Conservation (phyloP, 2,888 invertebrate species). For the Temnothorax unifasciatus region DNA sequence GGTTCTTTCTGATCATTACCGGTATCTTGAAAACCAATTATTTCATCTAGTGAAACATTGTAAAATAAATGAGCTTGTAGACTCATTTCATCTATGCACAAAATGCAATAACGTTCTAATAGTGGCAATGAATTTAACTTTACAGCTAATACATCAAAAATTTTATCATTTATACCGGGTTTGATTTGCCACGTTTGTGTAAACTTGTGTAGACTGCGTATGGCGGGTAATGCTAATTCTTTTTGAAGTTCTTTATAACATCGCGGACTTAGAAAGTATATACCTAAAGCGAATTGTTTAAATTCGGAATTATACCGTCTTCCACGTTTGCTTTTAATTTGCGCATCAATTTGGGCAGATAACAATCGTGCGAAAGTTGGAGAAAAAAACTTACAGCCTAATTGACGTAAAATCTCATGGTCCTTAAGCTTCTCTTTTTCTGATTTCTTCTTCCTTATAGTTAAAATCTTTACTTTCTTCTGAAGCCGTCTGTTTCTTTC, state of each 20-base stretch:
- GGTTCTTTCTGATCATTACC: too few relatives aligned
- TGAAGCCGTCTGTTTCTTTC: too few relatives aligned
- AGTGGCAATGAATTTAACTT: too few relatives aligned
- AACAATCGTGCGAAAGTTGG: background rate
- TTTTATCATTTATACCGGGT: too few relatives aligned
- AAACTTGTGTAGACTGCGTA: too few relatives aligned
- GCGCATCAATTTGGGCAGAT: background rate
- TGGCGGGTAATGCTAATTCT: too few relatives aligned
- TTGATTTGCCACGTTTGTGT: too few relatives aligned
- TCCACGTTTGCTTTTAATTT: background rate
- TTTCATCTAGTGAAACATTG: background rate
- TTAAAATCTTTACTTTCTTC: too few relatives aligned
- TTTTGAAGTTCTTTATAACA: background rate
- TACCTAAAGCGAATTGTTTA: background rate
- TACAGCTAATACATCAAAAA: too few relatives aligned
- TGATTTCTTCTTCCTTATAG: too few relatives aligned
- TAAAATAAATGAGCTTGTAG: background rate
- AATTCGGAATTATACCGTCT: background rate
- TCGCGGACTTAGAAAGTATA: constrained; percentile 13
- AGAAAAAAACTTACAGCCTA: constrained; percentile 11
- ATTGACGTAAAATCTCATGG: background rate
- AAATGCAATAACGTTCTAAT: too few relatives aligned
- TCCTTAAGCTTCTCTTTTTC: background rate
- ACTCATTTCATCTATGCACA: too few relatives aligned
- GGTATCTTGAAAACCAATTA: background rate